Base-by-base conservation (phyloP, 2,113 vertebrate genomes). In the Okapia johnstoni region DNA sequence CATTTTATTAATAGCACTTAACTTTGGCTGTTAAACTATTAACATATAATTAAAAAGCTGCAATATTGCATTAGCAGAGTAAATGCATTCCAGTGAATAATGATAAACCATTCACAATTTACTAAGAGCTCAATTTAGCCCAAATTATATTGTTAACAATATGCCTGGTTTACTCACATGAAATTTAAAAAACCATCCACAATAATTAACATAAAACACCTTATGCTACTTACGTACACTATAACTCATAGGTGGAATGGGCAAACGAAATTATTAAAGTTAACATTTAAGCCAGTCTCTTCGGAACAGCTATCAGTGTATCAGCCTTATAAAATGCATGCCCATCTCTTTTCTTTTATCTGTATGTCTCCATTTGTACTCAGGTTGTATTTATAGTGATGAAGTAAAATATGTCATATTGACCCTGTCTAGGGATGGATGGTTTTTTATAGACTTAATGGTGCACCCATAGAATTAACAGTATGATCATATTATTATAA, bases 11-110 rank as follows among this genome's bases (percentile, higher is more conserved):
- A 97, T 94, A 92, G 91, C 93, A 89, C 79, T 98, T 97, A 97
- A 97, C 96, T 95, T 95, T 73, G 61, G 36, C 93, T 97, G 84
- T 97, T 98, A 98, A 97, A 97, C 97, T 97, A 97, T 98, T 97
- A 98, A 96, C 96, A 92, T 60, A 79, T 84, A 95, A 97, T 97
- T 84, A 95, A 97, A 83, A 97, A 91, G 81, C 60, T 96, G 61
- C 94, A 79, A 26, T 97, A 95, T 55, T 95, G 70, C 88, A 98
- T 94, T 97, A 96, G 28, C 81, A 80, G 57, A 33, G 55, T 97
- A 98, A 97, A 97, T 96, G 88, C 17, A 95, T 97, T 96, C 61
- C 79, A 76, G 86, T 95, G 88, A 97, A 94, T 94, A 97, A 97
- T 96, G 97, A 96, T 92, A 97, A 97, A 96, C 95, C 48, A 93